Evolutionary conservation across 37 sponge, comb jelly and placozoan genomes (phyloP), one percentile per base, ranked within the genome.

Genomic region (Chondrilla cf. caribensis): DNA sequence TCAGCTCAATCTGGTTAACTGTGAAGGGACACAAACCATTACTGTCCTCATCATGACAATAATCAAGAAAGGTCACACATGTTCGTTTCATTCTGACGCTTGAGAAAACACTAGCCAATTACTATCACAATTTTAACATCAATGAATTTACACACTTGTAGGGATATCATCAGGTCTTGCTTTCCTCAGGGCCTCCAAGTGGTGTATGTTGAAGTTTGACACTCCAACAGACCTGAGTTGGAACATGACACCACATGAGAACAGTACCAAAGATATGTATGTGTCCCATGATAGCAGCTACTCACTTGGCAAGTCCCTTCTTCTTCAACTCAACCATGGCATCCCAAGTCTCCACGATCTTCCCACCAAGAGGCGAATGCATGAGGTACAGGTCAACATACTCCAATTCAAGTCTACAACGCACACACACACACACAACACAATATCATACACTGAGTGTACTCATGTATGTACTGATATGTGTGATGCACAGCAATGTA

Each of bases 1-100:
- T 87, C 14, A 93, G 29, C 79, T 93, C 94, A 44, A 93, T 79
- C 80, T 93, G 94, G 58, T 93, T 93, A 58, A 90, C 94, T 87
- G 81, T 9, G 33, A 33, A 3, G 79, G 37, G 3, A 68, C n/a
- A 73, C 29, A 22, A 6, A 47, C n/a, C n/a, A n/a, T n/a, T n/a
- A n/a, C n/a, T n/a, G n/a, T n/a, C n/a, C n/a, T n/a, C n/a, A n/a
- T n/a, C n/a, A n/a, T n/a, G n/a, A n/a, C n/a, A n/a, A n/a, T n/a
- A n/a, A n/a, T n/a, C n/a, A n/a, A n/a, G n/a, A n/a, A n/a, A n/a
- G n/a, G n/a, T n/a, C n/a, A n/a, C n/a, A n/a, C n/a, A n/a, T n/a
- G n/a, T n/a, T n/a, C n/a, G n/a, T n/a, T n/a, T n/a, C n/a, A n/a
- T n/a, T n/a, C n/a, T n/a, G n/a, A n/a, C n/a, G n/a, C n/a, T n/a